Evolutionary conservation across 2,888 invertebrate species (phyloP).

Genomic region (Pimpla rufipes): DNA sequence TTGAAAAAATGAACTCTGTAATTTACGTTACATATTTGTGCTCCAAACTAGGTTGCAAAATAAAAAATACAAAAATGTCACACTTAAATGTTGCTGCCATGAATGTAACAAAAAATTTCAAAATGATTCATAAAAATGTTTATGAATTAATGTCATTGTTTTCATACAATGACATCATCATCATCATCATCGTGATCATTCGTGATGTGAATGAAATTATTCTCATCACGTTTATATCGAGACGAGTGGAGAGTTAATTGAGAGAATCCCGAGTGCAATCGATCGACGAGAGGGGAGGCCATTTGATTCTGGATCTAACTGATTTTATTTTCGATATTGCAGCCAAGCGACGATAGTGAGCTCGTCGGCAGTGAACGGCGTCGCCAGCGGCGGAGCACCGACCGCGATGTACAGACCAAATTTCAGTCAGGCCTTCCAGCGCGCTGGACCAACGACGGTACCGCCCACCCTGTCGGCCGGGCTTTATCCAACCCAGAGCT

Average conservation of each 20-base stretch:
- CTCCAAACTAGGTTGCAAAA: too few relatives aligned
- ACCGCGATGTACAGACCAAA: conserved; percentile 91
- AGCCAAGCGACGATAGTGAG: conserved; percentile 88
- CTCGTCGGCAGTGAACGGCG: conserved; percentile 84
- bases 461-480: conserved; percentile 84
- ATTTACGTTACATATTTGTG: too few relatives aligned
- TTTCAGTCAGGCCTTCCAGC: conserved; percentile 91
- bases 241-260: neutral
- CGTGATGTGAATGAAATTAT: neutral
- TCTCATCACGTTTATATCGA: neutral
- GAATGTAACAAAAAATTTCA: too few relatives aligned
- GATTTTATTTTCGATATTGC: conserved; percentile 76
- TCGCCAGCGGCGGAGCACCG: conserved; percentile 86
- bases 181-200: too few relatives aligned
- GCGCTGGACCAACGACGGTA: conserved; percentile 86
- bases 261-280: neutral
- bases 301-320: conserved; percentile 24
- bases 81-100: too few relatives aligned
- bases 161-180: too few relatives aligned
- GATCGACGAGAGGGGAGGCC: neutral
- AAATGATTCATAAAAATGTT: too few relatives aligned
- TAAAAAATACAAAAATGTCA: too few relatives aligned
- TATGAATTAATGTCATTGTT: too few relatives aligned
- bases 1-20: too few relatives aligned
- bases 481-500: conserved; percentile 86